Base-by-base conservation (phyloP, 2,113 vertebrate genomes). In the Psilopogon haemacephalus region DNA sequence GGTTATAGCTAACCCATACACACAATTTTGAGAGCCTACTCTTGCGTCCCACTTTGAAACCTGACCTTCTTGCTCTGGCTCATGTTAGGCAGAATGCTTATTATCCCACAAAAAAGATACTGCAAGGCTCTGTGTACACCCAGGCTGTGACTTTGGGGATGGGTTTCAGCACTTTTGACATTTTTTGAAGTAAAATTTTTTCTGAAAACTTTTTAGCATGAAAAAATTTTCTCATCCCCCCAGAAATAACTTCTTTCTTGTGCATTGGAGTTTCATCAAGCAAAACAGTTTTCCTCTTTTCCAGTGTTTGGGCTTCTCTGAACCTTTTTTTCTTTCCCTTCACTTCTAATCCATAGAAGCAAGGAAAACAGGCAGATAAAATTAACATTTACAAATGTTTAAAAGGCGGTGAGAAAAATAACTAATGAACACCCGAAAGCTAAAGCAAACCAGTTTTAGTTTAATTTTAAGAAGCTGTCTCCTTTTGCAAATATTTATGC, bases 201-300 rank as follows among this genome's bases (percentile, higher is more conserved):
- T 85, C 59, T 59, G 27, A 17, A 93, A 94, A 93, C 69, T 93
- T 91, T 91, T 44, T 52, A 94, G 84, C 83, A 68, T 90, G 90
- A 96, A 95, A 95, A 95, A 95, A 94, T 9, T 77, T 76, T 92
- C 40, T 86, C 12, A n/a, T n/a, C 40, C 89, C 71, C 8, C 12
- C 33, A 38, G 62, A 84, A 95, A 94, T 88, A 75, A 93, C 90
- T 94, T 44, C 78, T 92, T 90, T 90, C 88, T 88, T 93, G 56
- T 84, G 69, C 76, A 91, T 95, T 91, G 88, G 13, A 21, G 9
- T 8, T 42, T 84, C 93, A 68, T 93, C 93, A 95, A 44, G 48
- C 90, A 58, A 95, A 86, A 71, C 48, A 60, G 78, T 95, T 96
- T 90, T 88, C 95, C 92, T 91, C 30, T 90, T 84, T 74, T 91